These are phyloP conservation scores for Apogon talboti DNA, from an alignment of 2,797 vertebrate species.

Conservation along the genomic window DNA sequence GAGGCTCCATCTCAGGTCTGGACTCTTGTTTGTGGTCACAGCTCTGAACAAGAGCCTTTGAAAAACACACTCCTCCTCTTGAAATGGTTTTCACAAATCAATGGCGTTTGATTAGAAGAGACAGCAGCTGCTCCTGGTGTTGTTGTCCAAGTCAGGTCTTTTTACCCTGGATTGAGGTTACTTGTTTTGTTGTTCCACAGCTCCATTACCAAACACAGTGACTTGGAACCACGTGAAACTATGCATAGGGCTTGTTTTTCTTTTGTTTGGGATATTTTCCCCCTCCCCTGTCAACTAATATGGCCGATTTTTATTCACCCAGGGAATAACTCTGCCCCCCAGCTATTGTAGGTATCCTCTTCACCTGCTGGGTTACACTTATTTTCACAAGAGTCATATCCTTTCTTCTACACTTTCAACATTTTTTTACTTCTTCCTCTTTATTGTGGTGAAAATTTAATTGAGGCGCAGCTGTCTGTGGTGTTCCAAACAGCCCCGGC, in stretches of 20 bases:
- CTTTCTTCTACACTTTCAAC: background rate
- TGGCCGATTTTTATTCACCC: background rate
- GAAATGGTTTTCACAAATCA: constrained; percentile 31
- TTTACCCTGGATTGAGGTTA: constrained; percentile 38
- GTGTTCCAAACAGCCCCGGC: constrained; percentile 43
- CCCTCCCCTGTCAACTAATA: background rate
- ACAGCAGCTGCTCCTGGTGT: constrained; percentile 4
- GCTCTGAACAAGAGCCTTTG: constrained; percentile 22
- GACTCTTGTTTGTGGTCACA: constrained; percentile 58
- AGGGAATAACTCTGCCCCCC: background rate
- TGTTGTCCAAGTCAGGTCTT: constrained; percentile 37
- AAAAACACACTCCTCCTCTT: constrained; percentile 23
- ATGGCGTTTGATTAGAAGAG: constrained; percentile 33
- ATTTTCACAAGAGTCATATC: background rate
- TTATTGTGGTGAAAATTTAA: constrained; percentile 31
- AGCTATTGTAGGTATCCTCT: no score
- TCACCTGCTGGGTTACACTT: background rate
- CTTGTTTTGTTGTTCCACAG: constrained; percentile 36
- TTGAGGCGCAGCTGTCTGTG: constrained; percentile 47
- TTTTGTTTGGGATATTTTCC: constrained; percentile 58
- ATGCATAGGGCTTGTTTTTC: constrained; percentile 53
- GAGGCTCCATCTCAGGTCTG: constrained; percentile 55
- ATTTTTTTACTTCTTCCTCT: background rate
- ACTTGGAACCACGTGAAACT: constrained; percentile 64
- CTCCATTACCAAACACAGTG: constrained; percentile 7